Evolutionary conservation across 2,797 vertebrate genomes (phyloP).

Genomic region (Darevskia mixta): DNA sequence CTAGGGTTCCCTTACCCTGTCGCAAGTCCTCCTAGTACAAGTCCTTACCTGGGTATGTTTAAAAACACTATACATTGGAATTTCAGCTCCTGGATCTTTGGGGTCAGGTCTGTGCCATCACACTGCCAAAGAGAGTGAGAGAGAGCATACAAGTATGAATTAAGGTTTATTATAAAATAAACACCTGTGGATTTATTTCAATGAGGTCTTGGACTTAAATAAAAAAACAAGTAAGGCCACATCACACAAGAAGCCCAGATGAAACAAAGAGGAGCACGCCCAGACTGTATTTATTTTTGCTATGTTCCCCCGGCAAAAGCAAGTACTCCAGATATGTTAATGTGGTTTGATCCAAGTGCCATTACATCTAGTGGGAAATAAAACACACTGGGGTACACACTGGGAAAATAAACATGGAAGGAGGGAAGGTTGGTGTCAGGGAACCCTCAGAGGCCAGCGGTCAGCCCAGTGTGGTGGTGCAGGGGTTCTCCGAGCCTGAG

Average conservation of each 20-base stretch:
- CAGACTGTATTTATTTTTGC: neutral
- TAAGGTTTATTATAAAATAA: neutral
- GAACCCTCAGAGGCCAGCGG: no score
- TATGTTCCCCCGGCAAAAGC: neutral
- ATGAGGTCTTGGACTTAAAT: neutral
- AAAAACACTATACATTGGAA: conserved; percentile 99
- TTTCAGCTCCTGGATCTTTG: conserved; percentile 99
- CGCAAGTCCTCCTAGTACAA: neutral
- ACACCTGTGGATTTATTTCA: neutral
- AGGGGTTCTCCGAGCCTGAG: no score
- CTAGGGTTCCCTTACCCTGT: neutral
- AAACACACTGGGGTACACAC: neutral
- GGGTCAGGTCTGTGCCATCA: conserved; percentile 96
- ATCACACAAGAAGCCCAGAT: neutral
- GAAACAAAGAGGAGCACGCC: neutral
- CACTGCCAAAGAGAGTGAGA: conserved; percentile 85
- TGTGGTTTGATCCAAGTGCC: neutral
- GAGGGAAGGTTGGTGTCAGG: neutral
- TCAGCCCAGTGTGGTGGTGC: no score
- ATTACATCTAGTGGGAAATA: neutral
- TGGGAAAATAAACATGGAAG: no score
- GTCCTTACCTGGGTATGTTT: conserved; percentile 96
- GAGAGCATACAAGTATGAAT: conserved; percentile 60
- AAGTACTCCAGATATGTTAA: neutral
- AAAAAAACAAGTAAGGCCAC: neutral